Evolutionary conservation across 2,797 vertebrate species (phyloP), one percentile per base, ranked within the genome.

Genomic region (Crax fasciolata): DNA sequence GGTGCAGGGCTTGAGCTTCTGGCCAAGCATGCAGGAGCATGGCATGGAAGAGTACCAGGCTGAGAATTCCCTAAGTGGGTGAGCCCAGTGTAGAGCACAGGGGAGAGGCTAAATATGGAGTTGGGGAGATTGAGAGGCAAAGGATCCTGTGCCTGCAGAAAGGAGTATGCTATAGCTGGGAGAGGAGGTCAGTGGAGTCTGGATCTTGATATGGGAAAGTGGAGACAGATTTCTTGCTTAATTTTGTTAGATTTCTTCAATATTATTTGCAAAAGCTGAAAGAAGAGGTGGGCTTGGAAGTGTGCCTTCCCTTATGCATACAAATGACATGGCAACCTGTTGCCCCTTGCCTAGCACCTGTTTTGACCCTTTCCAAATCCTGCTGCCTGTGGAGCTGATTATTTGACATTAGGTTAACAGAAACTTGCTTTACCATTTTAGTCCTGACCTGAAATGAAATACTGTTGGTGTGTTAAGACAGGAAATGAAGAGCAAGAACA

Each of bases 361-460:
- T 75, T 93, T 41, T 46, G 59, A 88, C 17, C 27, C 39, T 54
- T 71, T 49, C 38, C 38, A 54, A 94, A 66, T 84, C 59, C 14
- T 66, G 58, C 72, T 30, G 23, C 38, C 48, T 19, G 14, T 70
- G 57, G 62, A 94, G 30, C 46, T 49, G 32, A 65, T 87, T 82
- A 48, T 30, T 83, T 86, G 58, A 75, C 23, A 46, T 39, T 63
- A 83, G 52, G 13, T 87, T 87, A 77, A 80, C 32, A 62, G 68
- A 92, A 89, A 78, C 46, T 86, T 93, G 54, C 55, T 84, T 44
- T 54, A 78, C 43, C 30, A 38, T 90, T 91, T 94, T 48, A 94
- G 11, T 66, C 70, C 51, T 91, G 48, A 78, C 75, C 59, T 84
- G 58, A 94, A 90, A 76, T 87, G 0, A 24, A 57, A 75, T 68